Conservation (phyloP, 2,113 vertebrate genomes). For the Hystrix brachyura region DNA sequence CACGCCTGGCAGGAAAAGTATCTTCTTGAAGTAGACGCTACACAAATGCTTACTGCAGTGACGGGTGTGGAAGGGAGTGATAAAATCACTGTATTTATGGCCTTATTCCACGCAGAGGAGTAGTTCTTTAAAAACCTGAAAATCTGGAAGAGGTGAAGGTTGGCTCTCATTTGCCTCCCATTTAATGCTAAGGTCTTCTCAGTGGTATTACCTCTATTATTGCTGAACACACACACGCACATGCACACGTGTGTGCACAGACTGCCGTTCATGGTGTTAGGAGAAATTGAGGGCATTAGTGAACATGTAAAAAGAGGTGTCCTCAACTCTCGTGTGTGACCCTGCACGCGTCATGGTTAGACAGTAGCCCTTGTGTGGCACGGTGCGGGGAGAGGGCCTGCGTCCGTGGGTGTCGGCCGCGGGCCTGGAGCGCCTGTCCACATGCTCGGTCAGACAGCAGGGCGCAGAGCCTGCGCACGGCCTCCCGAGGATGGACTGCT, state of each 20-base stretch:
- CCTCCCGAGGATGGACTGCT: not conserved
- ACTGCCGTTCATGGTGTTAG: not conserved
- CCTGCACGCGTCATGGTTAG: not conserved
- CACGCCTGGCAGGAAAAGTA: not conserved
- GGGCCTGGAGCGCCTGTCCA: too few relatives aligned
- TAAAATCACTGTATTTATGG: not conserved
- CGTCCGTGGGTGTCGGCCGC: too few relatives aligned
- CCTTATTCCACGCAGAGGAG: not conserved
- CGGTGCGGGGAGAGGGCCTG: not conserved
- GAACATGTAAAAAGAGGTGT: not conserved
- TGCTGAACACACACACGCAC: not conserved
- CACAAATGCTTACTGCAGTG: slow-evolving; percentile 35
- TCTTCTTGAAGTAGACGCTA: slow-evolving; percentile 6
- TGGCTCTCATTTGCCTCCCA: not conserved
- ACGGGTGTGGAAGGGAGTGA: not conserved
- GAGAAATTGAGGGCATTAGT: not conserved
- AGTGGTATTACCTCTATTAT: not conserved
- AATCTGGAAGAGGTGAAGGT: not conserved
- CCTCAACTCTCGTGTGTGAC: not conserved
- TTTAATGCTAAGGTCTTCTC: slow-evolving; percentile 27
- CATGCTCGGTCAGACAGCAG: not conserved
- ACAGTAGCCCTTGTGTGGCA: not conserved
- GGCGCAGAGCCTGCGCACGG: not conserved
- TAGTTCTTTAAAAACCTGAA: slow-evolving; percentile 37
- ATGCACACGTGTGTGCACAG: not conserved